Conservation (phyloP, 1,140 invertebrate species). For the Neodiprion lecontei region DNA sequence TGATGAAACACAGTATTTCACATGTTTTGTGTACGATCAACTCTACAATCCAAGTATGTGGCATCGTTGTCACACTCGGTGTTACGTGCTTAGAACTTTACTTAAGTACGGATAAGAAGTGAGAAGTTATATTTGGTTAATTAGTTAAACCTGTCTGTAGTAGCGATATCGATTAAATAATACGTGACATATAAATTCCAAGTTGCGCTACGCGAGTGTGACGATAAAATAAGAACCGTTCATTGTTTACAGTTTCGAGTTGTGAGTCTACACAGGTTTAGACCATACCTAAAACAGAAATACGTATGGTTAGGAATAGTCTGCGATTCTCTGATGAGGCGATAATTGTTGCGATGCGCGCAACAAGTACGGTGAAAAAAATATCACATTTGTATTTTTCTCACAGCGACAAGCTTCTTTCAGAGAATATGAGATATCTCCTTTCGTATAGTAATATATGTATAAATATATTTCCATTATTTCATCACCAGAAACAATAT, state of each 20-base stretch:
- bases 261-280: neutral
- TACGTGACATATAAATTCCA: neutral
- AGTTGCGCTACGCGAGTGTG: neutral
- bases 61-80: neutral
- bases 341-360: neutral
- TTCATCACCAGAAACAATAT: neutral
- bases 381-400: too few relatives aligned
- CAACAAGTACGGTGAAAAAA: too few relatives aligned
- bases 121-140: neutral
- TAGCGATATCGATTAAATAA: too few relatives aligned
- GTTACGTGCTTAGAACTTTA: neutral
- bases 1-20: neutral
- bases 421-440: neutral
- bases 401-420: neutral
- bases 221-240: neutral
- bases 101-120: neutral
- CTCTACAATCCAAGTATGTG: neutral
- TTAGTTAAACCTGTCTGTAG: too few relatives aligned
- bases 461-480: neutral
- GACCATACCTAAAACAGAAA: slow-evolving; percentile 6
- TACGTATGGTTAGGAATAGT: neutral
- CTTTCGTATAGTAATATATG: too few relatives aligned
- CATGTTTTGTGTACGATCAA: neutral
- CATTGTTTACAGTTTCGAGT: neutral
- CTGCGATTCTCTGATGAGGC: neutral